Evolutionary conservation across 2,113 vertebrate species (phyloP), one percentile per base, ranked within the genome.

Genomic region (Grallaria varia): DNA sequence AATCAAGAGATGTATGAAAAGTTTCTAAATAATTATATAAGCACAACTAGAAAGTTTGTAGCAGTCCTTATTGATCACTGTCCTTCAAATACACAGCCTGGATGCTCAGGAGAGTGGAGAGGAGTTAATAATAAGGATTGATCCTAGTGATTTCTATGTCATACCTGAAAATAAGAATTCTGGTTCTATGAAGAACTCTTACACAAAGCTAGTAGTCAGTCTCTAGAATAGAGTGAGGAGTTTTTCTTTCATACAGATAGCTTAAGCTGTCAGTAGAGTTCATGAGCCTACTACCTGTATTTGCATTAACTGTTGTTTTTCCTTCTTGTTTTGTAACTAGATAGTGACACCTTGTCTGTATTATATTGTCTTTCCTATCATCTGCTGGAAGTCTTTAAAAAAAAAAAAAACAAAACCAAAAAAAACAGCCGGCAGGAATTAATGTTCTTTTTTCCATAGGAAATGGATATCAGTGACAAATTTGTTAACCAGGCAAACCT

Each of bases 391-490:
- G 45, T 53, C 31, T 91, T 87, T 40, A 18, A 77, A 87, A 93
- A 93, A 52, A 23, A 76, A 87, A 93, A 93, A 47, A 58, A 31
- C 37, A 33, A 47, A 58, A 31, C 37, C n/a, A 23, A 76, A 87
- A 93, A 93, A 47, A 58, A 31, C 37, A 33, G 6, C 6, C 19
- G 86, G 2, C 8, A 84, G 35, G 27, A 87, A 76, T 95, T 94
- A 81, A 67, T 84, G 39, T 67, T 87, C 33, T 56, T 12, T 72
- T 39, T 76, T 89, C 52, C 35, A 42, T 31, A 25, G 24, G 81
- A 96, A 93, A 92, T 53, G 8, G 24, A 28, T 42, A 93, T 96
- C 45, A 62, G 23, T 40, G n/a, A 87, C 59, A 95, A 96, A 87
- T 89, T 95, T 47, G 87, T 94, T 95, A 95, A 66, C 17, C 52